Conservation (phyloP, 2,113 vertebrate genomes). For the Corythoichthys intestinalis region DNA sequence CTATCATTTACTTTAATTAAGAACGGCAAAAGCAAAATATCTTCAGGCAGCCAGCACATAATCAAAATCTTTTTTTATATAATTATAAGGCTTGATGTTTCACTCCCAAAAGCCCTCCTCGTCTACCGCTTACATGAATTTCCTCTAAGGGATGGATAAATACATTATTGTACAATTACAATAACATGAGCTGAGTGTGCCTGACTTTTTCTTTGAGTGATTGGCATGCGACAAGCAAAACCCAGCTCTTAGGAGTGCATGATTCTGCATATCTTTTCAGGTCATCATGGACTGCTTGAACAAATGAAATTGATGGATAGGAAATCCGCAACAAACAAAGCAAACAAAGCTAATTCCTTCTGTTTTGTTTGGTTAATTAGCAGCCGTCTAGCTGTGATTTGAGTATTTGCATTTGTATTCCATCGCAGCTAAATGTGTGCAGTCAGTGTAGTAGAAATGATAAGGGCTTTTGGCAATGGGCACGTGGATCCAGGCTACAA, state of each 20-base stretch:
- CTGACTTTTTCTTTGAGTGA: conserved; percentile 12
- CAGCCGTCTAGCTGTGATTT: conserved; percentile 1
- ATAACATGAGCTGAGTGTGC: neutral
- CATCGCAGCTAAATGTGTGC: neutral
- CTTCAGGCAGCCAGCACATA: conserved; percentile 32
- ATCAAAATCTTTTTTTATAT: conserved; percentile 26
- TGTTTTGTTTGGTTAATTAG: conserved; percentile 27
- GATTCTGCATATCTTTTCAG: conserved; percentile 7
- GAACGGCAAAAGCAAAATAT: conserved; percentile 40
- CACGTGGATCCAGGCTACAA: conserved; percentile 3
- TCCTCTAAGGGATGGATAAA: conserved; percentile 23
- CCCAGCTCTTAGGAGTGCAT: neutral
- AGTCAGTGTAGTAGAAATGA: neutral
- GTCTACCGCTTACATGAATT: conserved; percentile 23
- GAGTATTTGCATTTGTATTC: conserved; percentile 19
- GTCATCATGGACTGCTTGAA: conserved; percentile 7
- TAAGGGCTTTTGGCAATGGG: neutral
- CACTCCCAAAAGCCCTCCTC: conserved; percentile 17
- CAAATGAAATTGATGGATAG: neutral
- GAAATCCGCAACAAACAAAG: conserved; percentile 7
- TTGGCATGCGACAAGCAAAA: conserved; percentile 4
- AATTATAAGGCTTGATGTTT: conserved; percentile 39
- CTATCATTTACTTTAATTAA: conserved; percentile 50
- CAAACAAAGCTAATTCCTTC: neutral
- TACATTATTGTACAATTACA: conserved; percentile 12